Evolutionary conservation across 2,113 vertebrate genomes (phyloP).

Genomic region (Gadus macrocephalus): DNA sequence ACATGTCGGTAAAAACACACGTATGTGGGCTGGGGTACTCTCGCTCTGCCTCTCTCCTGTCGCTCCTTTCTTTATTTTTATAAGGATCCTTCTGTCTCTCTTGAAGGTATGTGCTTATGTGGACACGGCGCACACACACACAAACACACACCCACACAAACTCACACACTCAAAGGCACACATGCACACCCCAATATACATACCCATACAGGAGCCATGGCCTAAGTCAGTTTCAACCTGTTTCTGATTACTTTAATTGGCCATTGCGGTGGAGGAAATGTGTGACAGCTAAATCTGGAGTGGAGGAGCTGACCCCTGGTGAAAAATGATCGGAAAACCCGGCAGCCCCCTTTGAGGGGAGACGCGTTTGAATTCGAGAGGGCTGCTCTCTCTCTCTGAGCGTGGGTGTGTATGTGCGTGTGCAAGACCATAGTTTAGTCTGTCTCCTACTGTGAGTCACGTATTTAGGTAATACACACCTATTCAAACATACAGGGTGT

Average conservation of each 20-base stretch:
- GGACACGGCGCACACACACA: not conserved
- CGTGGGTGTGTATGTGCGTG: not conserved
- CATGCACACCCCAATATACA: slow-evolving; percentile 6
- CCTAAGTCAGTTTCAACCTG: slow-evolving; percentile 45
- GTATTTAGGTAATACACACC: slow-evolving; percentile 8
- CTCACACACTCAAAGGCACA: slow-evolving; percentile 9
- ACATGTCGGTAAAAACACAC: slow-evolving; percentile 25
- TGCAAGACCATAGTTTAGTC: slow-evolving; percentile 38
- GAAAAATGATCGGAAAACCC: slow-evolving; percentile 63
- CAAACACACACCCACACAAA: not conserved
- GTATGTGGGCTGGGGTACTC: not conserved
- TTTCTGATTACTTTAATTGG: slow-evolving; percentile 66
- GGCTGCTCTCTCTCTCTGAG: slow-evolving; percentile 7
- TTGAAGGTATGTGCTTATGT: too few species aligned
- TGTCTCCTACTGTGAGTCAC: slow-evolving; percentile 44
- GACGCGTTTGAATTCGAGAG: slow-evolving; percentile 25
- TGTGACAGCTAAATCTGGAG: slow-evolving; percentile 53
- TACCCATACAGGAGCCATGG: slow-evolving; percentile 26
- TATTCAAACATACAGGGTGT: slow-evolving; percentile 17
- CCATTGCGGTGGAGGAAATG: slow-evolving; percentile 54
- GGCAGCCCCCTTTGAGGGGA: slow-evolving; percentile 17
- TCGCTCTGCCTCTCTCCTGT: not conserved
- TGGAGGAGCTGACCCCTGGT: slow-evolving; percentile 51
- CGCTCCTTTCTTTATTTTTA: not conserved
- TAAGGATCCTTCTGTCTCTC: too few species aligned